Conservation (phyloP, 2,113 vertebrate genomes). For the Seriola rivoliana region DNA sequence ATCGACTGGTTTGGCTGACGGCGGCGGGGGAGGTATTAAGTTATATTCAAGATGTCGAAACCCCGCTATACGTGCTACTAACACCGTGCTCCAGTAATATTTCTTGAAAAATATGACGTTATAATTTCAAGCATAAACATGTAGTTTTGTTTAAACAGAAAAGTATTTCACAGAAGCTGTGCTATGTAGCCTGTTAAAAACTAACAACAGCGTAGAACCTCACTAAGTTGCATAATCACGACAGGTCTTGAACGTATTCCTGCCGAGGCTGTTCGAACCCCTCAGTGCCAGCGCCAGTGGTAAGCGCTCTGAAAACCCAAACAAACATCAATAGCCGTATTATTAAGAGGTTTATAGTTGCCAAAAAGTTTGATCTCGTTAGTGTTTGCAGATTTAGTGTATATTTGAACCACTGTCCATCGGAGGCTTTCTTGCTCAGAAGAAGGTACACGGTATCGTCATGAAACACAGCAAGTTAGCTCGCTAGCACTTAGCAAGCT, state of each 20-base stretch:
- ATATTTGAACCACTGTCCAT: neutral
- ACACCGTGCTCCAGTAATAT: neutral
- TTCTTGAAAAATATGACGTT: too few relatives aligned
- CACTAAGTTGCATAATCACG: constrained; percentile 63
- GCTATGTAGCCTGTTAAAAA: neutral
- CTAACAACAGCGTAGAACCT: constrained; percentile 19
- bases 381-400: neutral
- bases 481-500: constrained; percentile 75
- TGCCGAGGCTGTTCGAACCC: constrained; percentile 69
- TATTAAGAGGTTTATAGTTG: constrained; percentile 18
- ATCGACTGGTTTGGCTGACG: constrained; percentile 69
- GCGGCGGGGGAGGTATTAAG: constrained; percentile 48
- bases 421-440: neutral
- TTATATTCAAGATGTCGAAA: constrained; percentile 62
- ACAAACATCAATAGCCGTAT: constrained; percentile 74
- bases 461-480: constrained; percentile 77
- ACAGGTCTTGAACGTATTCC: constrained; percentile 65
- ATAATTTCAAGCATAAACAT: accelerated
- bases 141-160: neutral
- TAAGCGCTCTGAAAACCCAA: constrained; percentile 81
- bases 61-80: too few relatives aligned
- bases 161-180: accelerated
- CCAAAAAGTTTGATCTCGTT: constrained; percentile 1
- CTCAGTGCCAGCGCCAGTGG: constrained; percentile 75
- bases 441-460: constrained; percentile 51